Conservation (phyloP, 2,888 invertebrate genomes). For the Escarpia spicata region DNA sequence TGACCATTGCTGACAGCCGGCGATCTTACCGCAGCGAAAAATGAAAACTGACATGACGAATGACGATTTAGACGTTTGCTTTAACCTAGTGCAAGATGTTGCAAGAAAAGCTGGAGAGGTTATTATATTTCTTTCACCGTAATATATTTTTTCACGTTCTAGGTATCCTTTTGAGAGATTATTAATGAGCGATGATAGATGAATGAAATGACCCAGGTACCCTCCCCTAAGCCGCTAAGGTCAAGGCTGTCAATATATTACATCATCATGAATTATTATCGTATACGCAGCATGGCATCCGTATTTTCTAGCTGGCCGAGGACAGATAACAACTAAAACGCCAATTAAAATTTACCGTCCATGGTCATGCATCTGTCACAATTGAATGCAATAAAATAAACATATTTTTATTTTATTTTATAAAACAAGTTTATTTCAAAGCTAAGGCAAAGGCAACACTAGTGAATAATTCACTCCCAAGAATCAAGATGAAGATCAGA, state of each 20-base stretch:
- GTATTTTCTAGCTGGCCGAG: neutral
- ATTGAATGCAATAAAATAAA: neutral
- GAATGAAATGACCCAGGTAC: neutral
- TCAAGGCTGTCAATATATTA: conserved; percentile 13
- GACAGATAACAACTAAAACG: neutral
- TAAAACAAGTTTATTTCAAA: neutral
- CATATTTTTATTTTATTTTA: neutral
- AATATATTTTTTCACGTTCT: neutral
- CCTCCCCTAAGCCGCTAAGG: neutral
- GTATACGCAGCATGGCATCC: neutral
- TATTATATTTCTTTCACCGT: neutral
- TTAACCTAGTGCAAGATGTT: conserved; percentile 10
- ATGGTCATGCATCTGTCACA: neutral
- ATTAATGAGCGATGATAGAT: conserved; percentile 4
- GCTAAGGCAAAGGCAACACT: neutral
- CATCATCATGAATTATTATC: neutral
- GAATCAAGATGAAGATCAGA: neutral
- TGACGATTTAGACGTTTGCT: conserved; percentile 17
- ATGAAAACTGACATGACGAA: conserved; percentile 19
- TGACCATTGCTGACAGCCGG: neutral
- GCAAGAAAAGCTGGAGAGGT: conserved; percentile 20
- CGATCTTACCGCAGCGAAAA: neutral
- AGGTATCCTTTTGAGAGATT: neutral
- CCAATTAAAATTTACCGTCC: neutral
- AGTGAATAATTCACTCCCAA: neutral